Evolutionary conservation across 2,113 vertebrate genomes (phyloP), one percentile per base, ranked within the genome.

Genomic region (Anser brachyrhynchus): DNA sequence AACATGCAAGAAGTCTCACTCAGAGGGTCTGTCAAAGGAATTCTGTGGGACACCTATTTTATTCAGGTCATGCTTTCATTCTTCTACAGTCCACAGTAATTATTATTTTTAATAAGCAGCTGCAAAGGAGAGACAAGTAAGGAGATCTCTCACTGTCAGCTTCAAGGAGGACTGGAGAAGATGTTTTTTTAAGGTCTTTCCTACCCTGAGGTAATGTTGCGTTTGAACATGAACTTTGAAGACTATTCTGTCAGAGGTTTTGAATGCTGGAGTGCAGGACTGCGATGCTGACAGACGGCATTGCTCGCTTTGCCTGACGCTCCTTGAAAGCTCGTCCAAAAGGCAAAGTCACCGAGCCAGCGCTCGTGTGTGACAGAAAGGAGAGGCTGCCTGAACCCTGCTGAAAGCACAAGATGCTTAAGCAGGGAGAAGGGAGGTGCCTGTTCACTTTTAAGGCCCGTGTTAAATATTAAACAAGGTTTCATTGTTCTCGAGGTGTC

Each of bases 271-370:
- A 65, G 46, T 1, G 0, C 54, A 54, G 70, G 25, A 28, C 1
- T 11, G 28, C 14, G 41, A 13, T 46, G 59, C 76, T 62, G 83
- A 44, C n/a, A 52, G 64, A 20, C 41, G 21, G 25, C 35, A 21
- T 66, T 41, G 0, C 44, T 72, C 1, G 1, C 61, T 73, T 13
- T n/a, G 25, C 0, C 0, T 62, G 71, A 49, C 21, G 3, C 18
- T 59, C n/a, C 46, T 37, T 72, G 74, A 54, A 43, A 89, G 66
- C 11, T 13, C 61, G 44, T 64, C 72, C 11, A 5, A 43, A 80
- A 69, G 37, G 17, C 21, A 1, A 14, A 0, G 1, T 73, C 37
- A 37, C 29, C 0, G 0, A 71, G 73, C 1, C 6, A 75, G 11
- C 26, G 41, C 76, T 81, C 9, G 21, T 0, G 0, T 0, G 5